phyloP scores from a whole-genome alignment of 2,888 invertebrate species.

The Neria commutata region DNA sequence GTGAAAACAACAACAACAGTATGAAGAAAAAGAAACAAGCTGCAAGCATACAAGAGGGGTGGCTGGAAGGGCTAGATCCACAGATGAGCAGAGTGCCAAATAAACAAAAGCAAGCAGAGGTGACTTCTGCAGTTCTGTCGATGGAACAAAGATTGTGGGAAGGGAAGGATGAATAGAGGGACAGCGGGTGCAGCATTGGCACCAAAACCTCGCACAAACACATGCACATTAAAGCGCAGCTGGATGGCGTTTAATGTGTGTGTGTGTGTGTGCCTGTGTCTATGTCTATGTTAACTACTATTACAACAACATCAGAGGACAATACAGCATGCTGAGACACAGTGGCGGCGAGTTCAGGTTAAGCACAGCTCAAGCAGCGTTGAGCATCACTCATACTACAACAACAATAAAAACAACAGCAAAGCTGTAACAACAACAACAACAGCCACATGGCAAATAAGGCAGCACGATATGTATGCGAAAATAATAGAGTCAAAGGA shows the following conservation, averaged over 20 bases:
- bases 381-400: not conserved
- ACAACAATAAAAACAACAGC: slow-evolving; percentile 17
- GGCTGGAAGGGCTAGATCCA: no score
- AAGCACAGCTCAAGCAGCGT: slow-evolving; percentile 10
- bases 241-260: not conserved
- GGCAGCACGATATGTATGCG: no score
- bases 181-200: slow-evolving; percentile 12
- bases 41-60: slow-evolving; percentile 21
- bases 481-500: slow-evolving; percentile 1
- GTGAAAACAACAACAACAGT: slow-evolving; percentile 23
- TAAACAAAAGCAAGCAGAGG: no score
- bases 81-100: no score
- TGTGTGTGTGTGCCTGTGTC: slow-evolving; percentile 1
- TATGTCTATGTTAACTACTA: not conserved
- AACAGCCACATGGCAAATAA: slow-evolving; percentile 17
- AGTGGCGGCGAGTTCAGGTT: slow-evolving; percentile 8
- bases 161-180: slow-evolving; percentile 19
- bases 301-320: slow-evolving; percentile 6
- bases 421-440: slow-evolving; percentile 17
- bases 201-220: slow-evolving; percentile 6
- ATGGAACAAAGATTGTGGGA: slow-evolving; percentile 12
- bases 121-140: no score
- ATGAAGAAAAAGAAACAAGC: slow-evolving; percentile 9
- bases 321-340: not conserved
- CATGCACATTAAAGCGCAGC: not conserved